These are phyloP conservation scores for Caenorhabditis sinica DNA, from an alignment of 2,888 invertebrate species.

Conservation along the genomic window DNA sequence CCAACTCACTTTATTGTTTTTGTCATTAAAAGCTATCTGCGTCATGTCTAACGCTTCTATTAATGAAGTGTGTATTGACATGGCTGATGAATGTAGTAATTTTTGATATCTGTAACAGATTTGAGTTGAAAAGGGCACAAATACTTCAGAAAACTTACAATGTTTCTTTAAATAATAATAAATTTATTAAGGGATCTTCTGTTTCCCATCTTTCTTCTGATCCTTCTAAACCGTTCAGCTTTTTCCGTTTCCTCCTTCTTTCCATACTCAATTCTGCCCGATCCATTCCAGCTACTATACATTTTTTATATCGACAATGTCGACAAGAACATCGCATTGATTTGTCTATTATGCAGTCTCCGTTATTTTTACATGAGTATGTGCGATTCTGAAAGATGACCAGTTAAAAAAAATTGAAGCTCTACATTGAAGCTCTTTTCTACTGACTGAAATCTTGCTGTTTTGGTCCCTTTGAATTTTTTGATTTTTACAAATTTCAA, in stretches of 20 bases:
- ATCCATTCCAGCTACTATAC: constrained; percentile 81
- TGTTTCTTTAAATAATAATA: constrained; percentile 71
- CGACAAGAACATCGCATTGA: constrained; percentile 79
- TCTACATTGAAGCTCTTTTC: no score
- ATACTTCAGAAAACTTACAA: constrained; percentile 50
- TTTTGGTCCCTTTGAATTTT: constrained; percentile 1
- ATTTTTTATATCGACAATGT: constrained; percentile 81
- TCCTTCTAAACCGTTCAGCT: constrained; percentile 61
- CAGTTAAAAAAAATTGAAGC: no score
- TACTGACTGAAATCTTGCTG: no score
- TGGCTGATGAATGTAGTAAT: constrained; percentile 66
- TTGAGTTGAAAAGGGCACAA: neutral
- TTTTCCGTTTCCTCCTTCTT: constrained; percentile 80
- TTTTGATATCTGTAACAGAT: constrained; percentile 68
- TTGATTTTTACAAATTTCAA: no score
- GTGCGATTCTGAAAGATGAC: constrained; percentile 77
- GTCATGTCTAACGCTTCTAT: constrained; percentile 66
- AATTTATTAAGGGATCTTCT: constrained; percentile 74
- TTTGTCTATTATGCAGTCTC: constrained; percentile 81
- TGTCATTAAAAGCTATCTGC: constrained; percentile 71
- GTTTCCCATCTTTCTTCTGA: constrained; percentile 57
- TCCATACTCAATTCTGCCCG: constrained; percentile 81
- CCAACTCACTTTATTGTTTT: constrained; percentile 61
- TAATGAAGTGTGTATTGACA: constrained; percentile 70
- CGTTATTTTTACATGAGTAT: constrained; percentile 82